Percentiles rank a stretch among this genome's conserved stretches.
phyloP scores from a whole-genome alignment of 92 coral and sea anemone species.

The Phenganax subtilis region DNA sequence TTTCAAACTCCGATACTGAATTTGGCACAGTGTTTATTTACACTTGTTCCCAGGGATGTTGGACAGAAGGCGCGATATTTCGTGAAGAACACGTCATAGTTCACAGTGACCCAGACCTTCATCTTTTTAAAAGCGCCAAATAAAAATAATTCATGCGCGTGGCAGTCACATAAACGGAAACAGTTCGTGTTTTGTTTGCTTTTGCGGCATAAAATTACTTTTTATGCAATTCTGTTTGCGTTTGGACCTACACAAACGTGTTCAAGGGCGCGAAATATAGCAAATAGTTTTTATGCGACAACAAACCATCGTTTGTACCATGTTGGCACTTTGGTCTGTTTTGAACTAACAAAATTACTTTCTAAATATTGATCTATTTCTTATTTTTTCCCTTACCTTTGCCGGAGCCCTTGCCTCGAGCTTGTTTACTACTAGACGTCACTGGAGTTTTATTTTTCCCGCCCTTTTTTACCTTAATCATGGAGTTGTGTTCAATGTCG shows the following conservation, averaged over 20 bases:
- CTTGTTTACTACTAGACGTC: conserved; percentile 4
- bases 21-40: conserved; percentile 84
- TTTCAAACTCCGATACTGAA: conserved; percentile 45
- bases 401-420: conserved; percentile 42
- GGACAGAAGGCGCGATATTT: conserved; percentile 45
- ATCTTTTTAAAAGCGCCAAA: conserved; percentile 41
- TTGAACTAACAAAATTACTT: neutral
- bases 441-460: neutral
- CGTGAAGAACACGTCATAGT: conserved; percentile 63
- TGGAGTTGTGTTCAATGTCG: conserved; percentile 63
- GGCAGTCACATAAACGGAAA: too few species aligned
- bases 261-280: too few species aligned
- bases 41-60: conserved; percentile 72
- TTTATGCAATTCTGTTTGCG: too few species aligned
- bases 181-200: too few species aligned
- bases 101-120: conserved; percentile 75
- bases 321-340: neutral
- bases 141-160: neutral
- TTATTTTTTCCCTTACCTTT: conserved; percentile 44
- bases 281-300: too few species aligned
- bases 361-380: neutral
- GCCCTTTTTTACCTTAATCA: conserved; percentile 59
- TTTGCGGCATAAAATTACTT: too few species aligned
- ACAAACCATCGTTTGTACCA: neutral
- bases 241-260: too few species aligned